Evolutionary conservation across 2,797 vertebrate genomes (phyloP), one percentile per base, ranked within the genome.

Genomic region (Syndactyla subalaris): DNA sequence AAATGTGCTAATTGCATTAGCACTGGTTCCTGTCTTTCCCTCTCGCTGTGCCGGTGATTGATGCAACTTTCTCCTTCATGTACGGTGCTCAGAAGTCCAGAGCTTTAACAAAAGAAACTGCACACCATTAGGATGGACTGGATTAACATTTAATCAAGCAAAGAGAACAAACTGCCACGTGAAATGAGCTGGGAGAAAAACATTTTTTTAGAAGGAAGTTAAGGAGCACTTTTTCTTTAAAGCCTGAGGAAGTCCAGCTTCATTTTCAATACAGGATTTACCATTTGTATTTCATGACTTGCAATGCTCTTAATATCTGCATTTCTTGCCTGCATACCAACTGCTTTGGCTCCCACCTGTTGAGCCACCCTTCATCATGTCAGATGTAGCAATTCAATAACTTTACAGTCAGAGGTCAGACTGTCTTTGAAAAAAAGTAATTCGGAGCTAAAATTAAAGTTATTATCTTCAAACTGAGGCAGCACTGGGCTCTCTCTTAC

Each of bases 371-470:
- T 95, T 88, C 91, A 74, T 52, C 91, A 74, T 48, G 95, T 97
- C 94, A 95, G 81, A 95, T 62, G 92, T 75, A 89, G 96, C 97
- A 97, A 97, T 97, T 98, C 98, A 98, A 97, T 98, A 98, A 98
- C 93, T 96, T 92, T 65, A 89, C 71, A 98, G 97, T 97, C 98
- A 97, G 97, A 98, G 98, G 98, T 98, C 98, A 97, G 86, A 67
- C 75, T 95, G 94, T 92, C 97, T 98, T 98, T 98, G 98, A 98
- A 98, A 98, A 97, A 97, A 98, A 96, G 97, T 97, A 97, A 98
- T 98, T 98, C 93, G 78, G 96, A 97, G 96, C 96, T 95, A 96
- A 97, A 98, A 97, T 98, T 98, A 98, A 98, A 98, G 98, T 98
- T 98, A 97, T 97, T 98, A 97, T 98, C 98, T 98, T 97, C 96